Evolutionary conservation across 2,888 invertebrate species (phyloP), one percentile per base, ranked within the genome.

Genomic region (Heliconius hortense): DNA sequence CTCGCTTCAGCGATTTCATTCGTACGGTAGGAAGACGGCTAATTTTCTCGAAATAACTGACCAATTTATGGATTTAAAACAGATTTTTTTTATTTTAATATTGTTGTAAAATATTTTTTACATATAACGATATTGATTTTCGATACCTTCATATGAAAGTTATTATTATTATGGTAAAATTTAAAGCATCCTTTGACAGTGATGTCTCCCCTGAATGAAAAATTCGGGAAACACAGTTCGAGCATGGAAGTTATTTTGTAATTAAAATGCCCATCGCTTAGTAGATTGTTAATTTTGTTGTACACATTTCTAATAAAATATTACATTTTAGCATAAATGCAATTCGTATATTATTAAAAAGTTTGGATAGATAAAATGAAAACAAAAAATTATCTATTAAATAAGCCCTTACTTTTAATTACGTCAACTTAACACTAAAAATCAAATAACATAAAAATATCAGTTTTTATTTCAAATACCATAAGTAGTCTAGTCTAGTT

Each of bases 1-100:
- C 85, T 82, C 90, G 92, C 89, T 87, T 87, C 90, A 89, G 86
- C 80, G 89, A 87, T 81, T 90, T 86, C 85, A 85, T 86, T 88
- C 84, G 85, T 85, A 83, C 82, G 82, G 80, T 79, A 80, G 80
- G 84, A 83, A 85, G 83, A 84, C 84, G 84, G 83, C 84, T 84
- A 85, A 84, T 86, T 87, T 87, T 85, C 83, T 80, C 81, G 79
- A 81, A 82, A 82, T 82, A 84, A 84, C 85, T 87, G 86, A 85
- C 86, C 88, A 84, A 84, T 84, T 85, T 78, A 72, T 77, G 73
- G 77, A 78, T 81, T 79, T 71, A 77, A 75, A 64, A 53, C 73
- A n/a, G n/a, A 62, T 73, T 72, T 74, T 79, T 59, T 53, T 64
- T 64, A 64, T 59, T 71, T 31, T 69, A 59, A 53, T 28, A 43